Conservation (phyloP, 2,888 invertebrate genomes). For the Baccha elongata region DNA sequence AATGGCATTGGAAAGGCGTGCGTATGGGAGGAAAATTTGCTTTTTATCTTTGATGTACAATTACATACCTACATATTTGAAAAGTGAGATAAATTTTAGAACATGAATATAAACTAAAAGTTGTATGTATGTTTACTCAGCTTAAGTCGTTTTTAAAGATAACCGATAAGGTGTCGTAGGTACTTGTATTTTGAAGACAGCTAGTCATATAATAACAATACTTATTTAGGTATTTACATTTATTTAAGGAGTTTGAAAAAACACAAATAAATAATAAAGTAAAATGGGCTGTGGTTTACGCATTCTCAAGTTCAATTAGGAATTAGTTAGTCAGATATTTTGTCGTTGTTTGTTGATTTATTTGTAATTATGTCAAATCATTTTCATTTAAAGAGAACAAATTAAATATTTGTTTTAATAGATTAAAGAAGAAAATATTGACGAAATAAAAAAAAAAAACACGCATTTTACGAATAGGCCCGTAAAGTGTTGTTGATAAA, state of each 20-base stretch:
- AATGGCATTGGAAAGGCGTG: neutral
- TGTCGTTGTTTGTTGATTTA: neutral
- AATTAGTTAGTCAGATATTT: neutral
- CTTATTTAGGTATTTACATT: neutral
- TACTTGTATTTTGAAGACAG: constrained; percentile 2
- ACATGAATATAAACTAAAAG: constrained; percentile 10
- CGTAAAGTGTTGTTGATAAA: no score
- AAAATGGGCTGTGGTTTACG: constrained; percentile 13
- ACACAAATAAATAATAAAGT: neutral
- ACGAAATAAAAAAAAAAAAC: no score
- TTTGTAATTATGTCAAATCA: neutral
- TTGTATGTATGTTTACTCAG: constrained; percentile 35
- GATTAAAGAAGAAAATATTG: no score
- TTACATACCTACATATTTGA: constrained; percentile 58
- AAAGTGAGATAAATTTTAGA: constrained; percentile 50
- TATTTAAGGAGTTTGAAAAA: neutral
- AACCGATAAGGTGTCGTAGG: constrained; percentile 17
- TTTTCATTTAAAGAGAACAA: neutral
- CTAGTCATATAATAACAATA: neutral
- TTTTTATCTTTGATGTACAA: neutral
- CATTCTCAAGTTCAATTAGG: neutral
- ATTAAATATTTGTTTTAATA: no score
- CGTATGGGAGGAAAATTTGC: constrained; percentile 4
- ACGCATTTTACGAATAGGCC: no score
- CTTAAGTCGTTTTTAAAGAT: constrained; percentile 17